Percentiles rank a stretch among this genome's conserved stretches.
These are phyloP conservation scores for Artemia sinica DNA, from an alignment of 2,888 invertebrate genomes.

Conservation along the genomic window DNA sequence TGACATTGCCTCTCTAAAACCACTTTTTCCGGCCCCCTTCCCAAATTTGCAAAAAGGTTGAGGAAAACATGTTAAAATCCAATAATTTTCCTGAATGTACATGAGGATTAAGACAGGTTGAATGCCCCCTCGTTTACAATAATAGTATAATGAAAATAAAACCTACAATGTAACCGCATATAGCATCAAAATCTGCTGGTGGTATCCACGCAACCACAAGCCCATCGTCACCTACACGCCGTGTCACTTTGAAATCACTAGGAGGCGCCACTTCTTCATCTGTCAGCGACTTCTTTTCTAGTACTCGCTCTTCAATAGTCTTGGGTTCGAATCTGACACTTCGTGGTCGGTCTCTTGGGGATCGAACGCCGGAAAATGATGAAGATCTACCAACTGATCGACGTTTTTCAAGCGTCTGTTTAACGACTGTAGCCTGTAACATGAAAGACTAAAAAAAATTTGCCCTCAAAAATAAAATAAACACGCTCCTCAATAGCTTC, in stretches of 20 bases:
- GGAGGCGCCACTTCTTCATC: not conserved
- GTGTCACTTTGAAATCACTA: constrained; percentile 19
- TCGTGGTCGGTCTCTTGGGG: not conserved
- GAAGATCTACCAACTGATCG: constrained; percentile 4
- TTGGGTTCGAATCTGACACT: constrained; percentile 1
- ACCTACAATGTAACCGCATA: constrained; percentile 20
- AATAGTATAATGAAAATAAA: not conserved
- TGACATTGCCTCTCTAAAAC: no score
- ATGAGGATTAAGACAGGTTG: no score
- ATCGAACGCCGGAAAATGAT: constrained; percentile 1
- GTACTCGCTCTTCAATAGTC: not conserved
- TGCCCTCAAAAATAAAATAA: no score
- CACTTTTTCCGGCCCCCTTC: no score
- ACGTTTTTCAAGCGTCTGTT: not conserved
- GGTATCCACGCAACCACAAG: constrained; percentile 21
- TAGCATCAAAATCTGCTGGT: constrained; percentile 15
- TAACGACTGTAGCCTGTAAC: not conserved
- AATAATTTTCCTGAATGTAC: no score
- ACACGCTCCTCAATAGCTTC: no score
- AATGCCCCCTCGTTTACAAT: no score
- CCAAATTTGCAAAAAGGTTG: no score
- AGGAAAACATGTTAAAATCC: no score
- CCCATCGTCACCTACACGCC: constrained; percentile 20
- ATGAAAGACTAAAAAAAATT: not conserved
- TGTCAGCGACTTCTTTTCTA: not conserved